Conservation (phyloP, 1,140 invertebrate species). For the Parasteatoda tepidariorum region DNA sequence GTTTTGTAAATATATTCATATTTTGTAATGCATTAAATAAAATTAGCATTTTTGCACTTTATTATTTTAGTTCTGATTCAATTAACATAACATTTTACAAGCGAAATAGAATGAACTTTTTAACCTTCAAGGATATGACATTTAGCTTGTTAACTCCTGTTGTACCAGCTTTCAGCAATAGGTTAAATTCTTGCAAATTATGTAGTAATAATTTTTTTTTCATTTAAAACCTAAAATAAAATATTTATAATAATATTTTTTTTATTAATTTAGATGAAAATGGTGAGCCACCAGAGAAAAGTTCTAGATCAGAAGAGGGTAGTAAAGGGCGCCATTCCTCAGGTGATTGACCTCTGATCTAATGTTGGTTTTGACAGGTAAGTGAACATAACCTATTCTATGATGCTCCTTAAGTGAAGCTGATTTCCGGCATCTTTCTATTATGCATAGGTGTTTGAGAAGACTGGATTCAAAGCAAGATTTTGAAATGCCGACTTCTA, state of each 20-base stretch:
- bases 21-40: too few relatives aligned
- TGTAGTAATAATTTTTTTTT: too few relatives aligned
- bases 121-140: too few relatives aligned
- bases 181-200: too few relatives aligned
- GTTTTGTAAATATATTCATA: too few relatives aligned
- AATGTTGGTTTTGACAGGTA: constrained; percentile 49
- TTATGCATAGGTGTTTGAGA: constrained; percentile 50
- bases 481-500: constrained; percentile 27
- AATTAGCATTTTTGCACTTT: too few relatives aligned
- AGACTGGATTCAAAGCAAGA: constrained; percentile 54
- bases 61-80: too few relatives aligned
- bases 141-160: too few relatives aligned
- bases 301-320: constrained; percentile 23
- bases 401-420: constrained; percentile 46
- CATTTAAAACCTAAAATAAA: too few relatives aligned
- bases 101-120: too few relatives aligned
- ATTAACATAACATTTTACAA: too few relatives aligned
- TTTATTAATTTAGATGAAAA: constrained; percentile 27
- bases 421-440: constrained; percentile 56
- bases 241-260: background rate
- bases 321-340: constrained; percentile 43
- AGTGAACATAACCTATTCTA: constrained; percentile 12
- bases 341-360: constrained; percentile 59
- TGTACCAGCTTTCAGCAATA: too few relatives aligned
- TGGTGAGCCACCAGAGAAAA: constrained; percentile 34